A percentile compares a stretch with the other conserved stretches of the same genome.
Conservation (phyloP, 2,888 invertebrate genomes). For the Tetanocera ferruginea region DNA sequence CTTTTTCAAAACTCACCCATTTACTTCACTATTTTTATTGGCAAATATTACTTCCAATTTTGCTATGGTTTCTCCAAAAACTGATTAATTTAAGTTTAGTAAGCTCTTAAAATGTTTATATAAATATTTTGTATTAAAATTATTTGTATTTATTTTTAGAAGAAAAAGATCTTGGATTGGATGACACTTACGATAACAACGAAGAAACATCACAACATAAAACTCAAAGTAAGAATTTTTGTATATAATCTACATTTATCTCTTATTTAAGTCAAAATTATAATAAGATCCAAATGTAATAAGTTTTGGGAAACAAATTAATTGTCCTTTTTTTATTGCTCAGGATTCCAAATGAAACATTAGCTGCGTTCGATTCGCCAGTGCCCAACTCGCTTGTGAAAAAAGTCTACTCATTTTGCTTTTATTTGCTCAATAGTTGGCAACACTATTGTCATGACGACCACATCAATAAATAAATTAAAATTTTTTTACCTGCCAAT, state of each 20-base stretch:
- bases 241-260: not conserved
- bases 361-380: no score
- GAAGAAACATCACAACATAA: conserved; percentile 70
- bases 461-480: no score
- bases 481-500: no score
- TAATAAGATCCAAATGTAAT: not conserved
- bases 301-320: not conserved
- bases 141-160: conserved; percentile 65
- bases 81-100: not conserved
- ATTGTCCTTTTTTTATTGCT: not conserved
- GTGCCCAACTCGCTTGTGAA: no score
- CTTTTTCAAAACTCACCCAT: no score
- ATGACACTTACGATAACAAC: conserved; percentile 70
- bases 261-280: not conserved
- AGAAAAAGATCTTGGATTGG: conserved; percentile 70
- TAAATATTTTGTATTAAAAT: not conserved
- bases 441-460: no score
- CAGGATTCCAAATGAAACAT: no score
- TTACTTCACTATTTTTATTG: no score
- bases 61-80: no score
- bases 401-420: no score
- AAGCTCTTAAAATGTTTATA: not conserved
- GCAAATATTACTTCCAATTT: no score
- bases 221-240: conserved; percentile 72
- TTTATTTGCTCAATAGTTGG: no score